Evolutionary conservation across 2,113 vertebrate genomes (phyloP).

Genomic region (Eolophus roseicapilla): DNA sequence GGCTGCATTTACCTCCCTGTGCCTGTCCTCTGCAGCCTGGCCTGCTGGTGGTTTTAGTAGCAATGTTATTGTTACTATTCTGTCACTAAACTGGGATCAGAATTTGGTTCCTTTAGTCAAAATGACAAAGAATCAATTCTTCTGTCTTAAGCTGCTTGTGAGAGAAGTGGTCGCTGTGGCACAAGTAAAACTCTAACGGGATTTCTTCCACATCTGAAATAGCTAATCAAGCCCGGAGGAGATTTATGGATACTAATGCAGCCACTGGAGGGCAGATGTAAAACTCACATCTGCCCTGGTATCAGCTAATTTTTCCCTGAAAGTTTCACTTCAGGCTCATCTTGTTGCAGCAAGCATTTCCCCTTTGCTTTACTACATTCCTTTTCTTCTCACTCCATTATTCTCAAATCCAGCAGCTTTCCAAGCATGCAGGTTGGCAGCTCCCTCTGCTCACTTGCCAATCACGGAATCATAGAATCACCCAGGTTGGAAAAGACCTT

Average conservation of each 20-base stretch:
- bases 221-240: not conserved
- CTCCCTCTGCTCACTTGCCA: not conserved
- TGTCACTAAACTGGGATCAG: not conserved
- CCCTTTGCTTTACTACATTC: not conserved
- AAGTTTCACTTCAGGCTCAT: not conserved
- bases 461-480: not conserved
- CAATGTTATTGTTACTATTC: not conserved
- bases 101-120: not conserved
- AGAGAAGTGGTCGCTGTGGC: not conserved
- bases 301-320: not conserved
- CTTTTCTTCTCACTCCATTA: not conserved
- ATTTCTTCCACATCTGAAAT: not conserved
- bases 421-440: not conserved
- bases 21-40: not conserved
- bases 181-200: not conserved
- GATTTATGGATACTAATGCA: not conserved
- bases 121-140: not conserved
- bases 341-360: not conserved
- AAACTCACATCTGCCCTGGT: not conserved
- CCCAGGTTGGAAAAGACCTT: not conserved
- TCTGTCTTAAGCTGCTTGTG: not conserved
- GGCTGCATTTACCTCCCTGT: not conserved
- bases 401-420: not conserved
- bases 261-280: conserved; percentile 2
- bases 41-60: fast-evolving